A percentile compares a stretch with the other conserved stretches of the same genome.
These are phyloP conservation scores for Stegastes partitus DNA, from an alignment of 2,113 vertebrate species.

Conservation along the genomic window DNA sequence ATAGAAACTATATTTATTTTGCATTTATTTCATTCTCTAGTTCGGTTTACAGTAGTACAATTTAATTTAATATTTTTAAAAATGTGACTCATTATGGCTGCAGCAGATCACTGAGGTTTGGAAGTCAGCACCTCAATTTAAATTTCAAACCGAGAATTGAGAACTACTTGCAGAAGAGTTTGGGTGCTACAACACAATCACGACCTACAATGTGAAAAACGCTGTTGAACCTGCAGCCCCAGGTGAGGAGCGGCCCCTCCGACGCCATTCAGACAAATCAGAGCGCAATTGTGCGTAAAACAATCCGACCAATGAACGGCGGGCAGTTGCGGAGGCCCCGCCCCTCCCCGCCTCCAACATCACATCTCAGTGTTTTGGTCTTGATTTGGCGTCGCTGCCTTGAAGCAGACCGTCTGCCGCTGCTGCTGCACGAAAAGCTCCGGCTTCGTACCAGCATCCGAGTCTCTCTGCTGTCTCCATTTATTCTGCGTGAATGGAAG, in stretches of 20 bases:
- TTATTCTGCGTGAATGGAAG: not conserved
- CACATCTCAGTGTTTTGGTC: constrained; percentile 71
- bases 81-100: too few species aligned
- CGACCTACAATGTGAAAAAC: not conserved
- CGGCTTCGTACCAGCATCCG: not conserved
- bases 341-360: constrained; percentile 27
- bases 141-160: too few species aligned
- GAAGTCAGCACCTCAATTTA: too few species aligned
- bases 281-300: constrained; percentile 18
- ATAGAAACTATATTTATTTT: too few species aligned
- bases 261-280: constrained; percentile 53
- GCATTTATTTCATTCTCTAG: not conserved
- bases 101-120: not conserved
- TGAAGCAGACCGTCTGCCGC: not conserved
- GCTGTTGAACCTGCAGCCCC: constrained; percentile 1
- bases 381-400: constrained; percentile 34
- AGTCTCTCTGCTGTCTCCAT: too few species aligned
- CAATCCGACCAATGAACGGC: constrained; percentile 56
- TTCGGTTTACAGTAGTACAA: not conserved
- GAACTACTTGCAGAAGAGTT: too few species aligned
- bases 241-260: constrained; percentile 35
- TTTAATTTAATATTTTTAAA: too few species aligned
- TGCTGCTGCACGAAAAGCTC: not conserved
- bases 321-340: not conserved
- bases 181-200: too few species aligned